Evolutionary conservation across 1,140 invertebrate genomes (phyloP), one percentile per base, ranked within the genome.

Genomic region (Meloidogyne floridensis): DNA sequence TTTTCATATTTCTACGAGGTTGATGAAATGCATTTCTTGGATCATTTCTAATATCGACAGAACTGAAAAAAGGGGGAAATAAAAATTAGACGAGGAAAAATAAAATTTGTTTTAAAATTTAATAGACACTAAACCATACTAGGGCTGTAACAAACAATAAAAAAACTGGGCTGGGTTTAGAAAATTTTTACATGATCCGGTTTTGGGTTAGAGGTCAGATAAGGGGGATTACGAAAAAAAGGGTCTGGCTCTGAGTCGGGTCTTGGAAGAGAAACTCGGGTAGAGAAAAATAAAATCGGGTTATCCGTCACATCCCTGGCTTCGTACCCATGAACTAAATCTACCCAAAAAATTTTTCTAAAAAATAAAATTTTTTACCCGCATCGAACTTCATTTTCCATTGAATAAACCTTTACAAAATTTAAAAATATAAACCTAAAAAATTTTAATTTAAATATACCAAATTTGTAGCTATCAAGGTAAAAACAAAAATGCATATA

Each of bases 21-120:
- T 79, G 77, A 6, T 65, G 59, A 71, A 79, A 79, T 3, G 77
- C 77, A n/a, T 10, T 71, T 18, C 72, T 79, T 65, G 77, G 77
- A 47, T 79, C 47, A 18, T 79, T 79, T 18, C 77, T 54, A 9
- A 79, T 79, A 72, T 79, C 77, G 13, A 79, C 72, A n/a, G 77
- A 71, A 2, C 77, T 79, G 9, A 79, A 79, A 72, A 72, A 32
- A 13, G n/a, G n/a, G 18, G 4, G 0, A 13, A 11, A n/a, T 5
- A 15, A 15, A 47, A 8, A 71, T 65, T 4, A 47, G 4, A 2
- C 2, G 32, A 47, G 43, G 6, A 47, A 6, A 47, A 47, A 47
- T 47, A 47, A 47, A 47, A 47, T 6, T 47, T 8, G 47, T 47
- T 0, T 47, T 47, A 4, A 47, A 47, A 32, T 32, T 32, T 32